Evolutionary conservation across 2,797 vertebrate species (phyloP).

Genomic region (Smutsia gigantea): DNA sequence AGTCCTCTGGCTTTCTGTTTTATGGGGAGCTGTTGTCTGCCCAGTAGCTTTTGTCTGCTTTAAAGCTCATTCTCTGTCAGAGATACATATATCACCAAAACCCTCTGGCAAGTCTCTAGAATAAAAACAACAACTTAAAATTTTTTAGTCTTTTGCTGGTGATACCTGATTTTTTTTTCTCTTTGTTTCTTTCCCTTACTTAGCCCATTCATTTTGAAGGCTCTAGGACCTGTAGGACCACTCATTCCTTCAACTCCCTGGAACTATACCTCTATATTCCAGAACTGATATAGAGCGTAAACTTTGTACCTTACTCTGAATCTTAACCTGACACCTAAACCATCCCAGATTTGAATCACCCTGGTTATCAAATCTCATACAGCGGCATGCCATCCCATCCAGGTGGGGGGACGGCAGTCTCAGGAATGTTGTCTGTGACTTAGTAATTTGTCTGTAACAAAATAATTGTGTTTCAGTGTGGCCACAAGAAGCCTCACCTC

Average conservation of each 20-base stretch:
- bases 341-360: background rate
- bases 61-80: background rate
- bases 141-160: background rate
- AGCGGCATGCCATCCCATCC: background rate
- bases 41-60: background rate
- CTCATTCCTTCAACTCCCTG: background rate
- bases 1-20: background rate
- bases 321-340: background rate
- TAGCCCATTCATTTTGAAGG: background rate
- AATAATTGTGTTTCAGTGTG: background rate
- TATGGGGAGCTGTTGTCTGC: background rate
- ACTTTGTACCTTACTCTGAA: background rate
- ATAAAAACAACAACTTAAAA: background rate
- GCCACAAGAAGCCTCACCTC: background rate
- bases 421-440: background rate
- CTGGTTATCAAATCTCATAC: background rate
- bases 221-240: background rate
- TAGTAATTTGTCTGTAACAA: background rate
- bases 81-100: background rate
- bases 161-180: background rate
- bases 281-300: background rate
- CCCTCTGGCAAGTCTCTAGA: background rate
- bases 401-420: fast-evolving
- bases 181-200: background rate
- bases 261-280: background rate